A percentile compares a stretch with the other conserved stretches of the same genome.
These are phyloP conservation scores for Biston stratarius DNA, from an alignment of 2,888 invertebrate species.

Conservation along the genomic window DNA sequence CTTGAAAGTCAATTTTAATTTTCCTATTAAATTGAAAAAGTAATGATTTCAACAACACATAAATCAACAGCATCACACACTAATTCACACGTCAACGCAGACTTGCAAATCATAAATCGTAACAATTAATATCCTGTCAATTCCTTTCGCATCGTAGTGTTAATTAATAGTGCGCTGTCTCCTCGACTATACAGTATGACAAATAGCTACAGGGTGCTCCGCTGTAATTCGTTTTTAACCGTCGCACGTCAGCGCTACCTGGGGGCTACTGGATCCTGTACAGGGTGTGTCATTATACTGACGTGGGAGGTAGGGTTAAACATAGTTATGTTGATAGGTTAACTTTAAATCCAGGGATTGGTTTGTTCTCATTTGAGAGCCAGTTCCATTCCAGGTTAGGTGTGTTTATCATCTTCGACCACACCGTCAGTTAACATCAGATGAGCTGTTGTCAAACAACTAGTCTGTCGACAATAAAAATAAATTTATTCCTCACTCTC, in stretches of 20 bases:
- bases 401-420: too few species aligned
- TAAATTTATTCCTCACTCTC: conserved; percentile 3
- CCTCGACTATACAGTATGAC: conserved; percentile 68
- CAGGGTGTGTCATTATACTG: neutral
- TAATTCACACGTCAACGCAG: conserved; percentile 44
- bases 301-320: neutral
- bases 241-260: conserved; percentile 72
- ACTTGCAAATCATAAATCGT: conserved; percentile 51
- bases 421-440: too few species aligned
- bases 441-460: too few species aligned
- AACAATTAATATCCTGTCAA: conserved; percentile 55
- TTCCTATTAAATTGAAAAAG: too few species aligned
- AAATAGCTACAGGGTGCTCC: conserved; percentile 79
- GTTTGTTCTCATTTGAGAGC: too few species aligned
- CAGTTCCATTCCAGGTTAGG: too few species aligned
- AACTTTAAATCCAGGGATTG: too few species aligned
- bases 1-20: too few species aligned
- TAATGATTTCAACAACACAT: neutral
- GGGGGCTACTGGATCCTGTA: neutral
- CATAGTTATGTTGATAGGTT: too few species aligned
- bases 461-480: too few species aligned
- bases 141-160: conserved; percentile 48
- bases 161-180: conserved; percentile 58
- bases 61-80: conserved; percentile 1
- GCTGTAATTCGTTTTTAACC: conserved; percentile 83